Evolutionary conservation across 2,888 invertebrate species (phyloP).

Genomic region (Heliothis peltigera): DNA sequence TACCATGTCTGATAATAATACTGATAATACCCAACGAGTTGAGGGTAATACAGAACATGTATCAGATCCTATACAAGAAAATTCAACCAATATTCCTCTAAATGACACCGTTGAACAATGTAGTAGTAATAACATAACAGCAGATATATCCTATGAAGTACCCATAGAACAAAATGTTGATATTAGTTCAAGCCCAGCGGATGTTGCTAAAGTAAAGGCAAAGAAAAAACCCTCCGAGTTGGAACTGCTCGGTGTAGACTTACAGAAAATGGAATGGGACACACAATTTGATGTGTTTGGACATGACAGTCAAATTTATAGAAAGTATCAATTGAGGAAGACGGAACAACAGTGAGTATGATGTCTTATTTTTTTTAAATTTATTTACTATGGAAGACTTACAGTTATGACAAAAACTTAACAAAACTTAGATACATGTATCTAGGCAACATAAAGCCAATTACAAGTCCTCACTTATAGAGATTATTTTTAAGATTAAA

Average conservation of each 20-base stretch:
- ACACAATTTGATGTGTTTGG: conserved; percentile 21
- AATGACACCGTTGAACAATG: not conserved
- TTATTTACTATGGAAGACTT: too few species aligned
- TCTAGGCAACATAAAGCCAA: too few species aligned
- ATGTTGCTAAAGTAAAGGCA: not conserved
- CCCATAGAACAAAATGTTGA: not conserved
- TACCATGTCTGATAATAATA: not conserved
- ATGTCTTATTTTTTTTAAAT: not conserved
- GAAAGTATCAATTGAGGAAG: conserved; percentile 37
- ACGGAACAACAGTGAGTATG: conserved; percentile 27
- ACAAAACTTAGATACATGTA: too few species aligned
- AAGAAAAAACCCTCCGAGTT: conserved; percentile 26
- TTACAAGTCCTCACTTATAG: too few species aligned
- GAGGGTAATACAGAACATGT: not conserved
- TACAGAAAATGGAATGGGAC: not conserved
- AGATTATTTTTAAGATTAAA: too few species aligned
- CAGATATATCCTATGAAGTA: not conserved
- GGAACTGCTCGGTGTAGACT: conserved; percentile 11
- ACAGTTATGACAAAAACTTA: too few species aligned
- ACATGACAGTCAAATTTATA: conserved; percentile 21
- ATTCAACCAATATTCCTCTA: not conserved
- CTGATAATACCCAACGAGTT: not conserved
- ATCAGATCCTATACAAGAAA: not conserved
- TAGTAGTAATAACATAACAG: not conserved
- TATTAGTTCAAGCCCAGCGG: not conserved